phyloP scores from a whole-genome alignment of 2,888 invertebrate genomes.

The Crepidodera aurea region DNA sequence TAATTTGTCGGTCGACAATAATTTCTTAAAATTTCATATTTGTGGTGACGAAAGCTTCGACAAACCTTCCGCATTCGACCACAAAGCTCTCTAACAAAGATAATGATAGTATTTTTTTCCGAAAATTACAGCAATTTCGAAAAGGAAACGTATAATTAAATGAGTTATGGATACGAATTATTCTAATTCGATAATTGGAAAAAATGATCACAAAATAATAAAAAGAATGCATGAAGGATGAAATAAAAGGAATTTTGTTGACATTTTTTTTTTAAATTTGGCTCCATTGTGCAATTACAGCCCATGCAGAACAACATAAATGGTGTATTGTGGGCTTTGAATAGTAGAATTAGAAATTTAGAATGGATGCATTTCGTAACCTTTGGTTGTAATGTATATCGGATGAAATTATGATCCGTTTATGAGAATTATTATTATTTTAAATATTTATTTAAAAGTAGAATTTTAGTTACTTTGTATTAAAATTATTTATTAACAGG shows the following conservation, averaged over 20 bases:
- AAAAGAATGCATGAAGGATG: slow-evolving; percentile 6
- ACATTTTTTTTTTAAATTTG: slow-evolving; percentile 10
- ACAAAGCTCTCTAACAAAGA: slow-evolving; percentile 10
- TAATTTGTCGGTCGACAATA: no score
- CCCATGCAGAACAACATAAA: slow-evolving; percentile 3
- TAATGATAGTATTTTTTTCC: slow-evolving; percentile 16
- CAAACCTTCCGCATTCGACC: neutral
- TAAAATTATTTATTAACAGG: no score
- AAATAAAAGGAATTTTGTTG: slow-evolving; percentile 6
- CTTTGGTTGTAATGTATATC: no score
- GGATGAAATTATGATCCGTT: no score
- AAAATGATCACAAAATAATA: slow-evolving; percentile 21
- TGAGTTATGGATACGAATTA: slow-evolving; percentile 33
- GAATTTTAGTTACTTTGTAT: no score
- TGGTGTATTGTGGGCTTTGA: neutral
- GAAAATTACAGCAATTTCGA: slow-evolving; percentile 25
- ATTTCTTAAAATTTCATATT: neutral
- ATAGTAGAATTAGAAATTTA: neutral
- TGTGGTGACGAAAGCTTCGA: neutral
- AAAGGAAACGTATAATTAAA: slow-evolving; percentile 36
- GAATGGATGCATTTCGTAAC: neutral
- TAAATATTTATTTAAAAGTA: no score
- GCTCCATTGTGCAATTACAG: neutral
- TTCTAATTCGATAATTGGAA: slow-evolving; percentile 31
- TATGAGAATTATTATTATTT: no score